phyloP scores from a whole-genome alignment of 2,888 invertebrate species.

The Amphipyra berbera region DNA sequence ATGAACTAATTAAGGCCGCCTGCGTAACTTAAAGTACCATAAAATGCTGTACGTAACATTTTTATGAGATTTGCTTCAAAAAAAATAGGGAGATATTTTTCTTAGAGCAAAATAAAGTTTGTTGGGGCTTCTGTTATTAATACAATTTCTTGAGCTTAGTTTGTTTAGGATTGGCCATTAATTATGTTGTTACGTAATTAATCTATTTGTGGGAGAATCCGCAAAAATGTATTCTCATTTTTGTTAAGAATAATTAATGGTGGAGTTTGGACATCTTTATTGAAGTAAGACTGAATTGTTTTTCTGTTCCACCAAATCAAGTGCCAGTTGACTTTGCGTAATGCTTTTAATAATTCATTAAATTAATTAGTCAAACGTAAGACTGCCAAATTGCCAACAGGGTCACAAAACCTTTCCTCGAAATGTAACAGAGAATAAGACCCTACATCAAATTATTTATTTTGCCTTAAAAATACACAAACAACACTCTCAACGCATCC shows the following conservation, averaged over 20 bases:
- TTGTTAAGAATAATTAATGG: background rate
- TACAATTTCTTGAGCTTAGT: conserved; percentile 19
- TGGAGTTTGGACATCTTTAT: too few relatives aligned
- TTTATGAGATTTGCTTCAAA: conserved; percentile 46
- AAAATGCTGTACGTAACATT: conserved; percentile 44
- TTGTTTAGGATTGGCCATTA: conserved; percentile 22
- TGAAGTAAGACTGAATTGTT: too few relatives aligned
- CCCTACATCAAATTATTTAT: too few relatives aligned
- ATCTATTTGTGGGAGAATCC: background rate
- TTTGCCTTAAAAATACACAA: background rate
- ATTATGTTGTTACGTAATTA: conserved; percentile 19
- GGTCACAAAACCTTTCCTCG: too few relatives aligned
- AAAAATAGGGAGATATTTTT: conserved; percentile 51
- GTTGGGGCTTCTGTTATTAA: conserved; percentile 24
- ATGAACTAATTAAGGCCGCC: conserved; percentile 60
- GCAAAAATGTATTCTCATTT: background rate
- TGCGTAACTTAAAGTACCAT: conserved; percentile 48
- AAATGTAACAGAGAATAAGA: too few relatives aligned
- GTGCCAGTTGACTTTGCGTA: too few relatives aligned
- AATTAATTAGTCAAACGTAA: too few relatives aligned
- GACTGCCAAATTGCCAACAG: too few relatives aligned
- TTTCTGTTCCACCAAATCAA: too few relatives aligned
- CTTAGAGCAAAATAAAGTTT: conserved; percentile 28
- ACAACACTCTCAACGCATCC: background rate
- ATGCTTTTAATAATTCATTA: too few relatives aligned